A percentile compares a stretch with the other conserved stretches of the same genome.
Evolutionary conservation across 2,113 vertebrate genomes (phyloP).

Genomic region (Ia io): DNA sequence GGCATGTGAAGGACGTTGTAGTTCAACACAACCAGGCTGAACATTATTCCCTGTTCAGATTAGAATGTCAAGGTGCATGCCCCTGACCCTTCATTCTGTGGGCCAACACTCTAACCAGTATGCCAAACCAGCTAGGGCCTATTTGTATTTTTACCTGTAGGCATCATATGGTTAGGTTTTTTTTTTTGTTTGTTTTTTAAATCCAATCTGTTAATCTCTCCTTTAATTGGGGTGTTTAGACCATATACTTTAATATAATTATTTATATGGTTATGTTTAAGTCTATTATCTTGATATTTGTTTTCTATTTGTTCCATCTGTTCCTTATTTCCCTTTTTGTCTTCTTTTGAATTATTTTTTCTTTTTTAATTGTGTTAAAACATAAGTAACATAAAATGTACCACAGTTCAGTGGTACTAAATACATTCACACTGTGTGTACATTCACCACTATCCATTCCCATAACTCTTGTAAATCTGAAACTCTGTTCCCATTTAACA

Average conservation of each 20-base stretch:
- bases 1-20: background rate
- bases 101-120: no score
- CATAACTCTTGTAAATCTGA: background rate
- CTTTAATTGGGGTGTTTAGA: background rate
- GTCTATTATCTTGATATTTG: background rate
- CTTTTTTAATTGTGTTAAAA: no score
- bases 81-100: no score
- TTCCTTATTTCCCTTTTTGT: no score
- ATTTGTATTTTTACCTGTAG: background rate
- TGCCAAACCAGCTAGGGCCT: background rate
- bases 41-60: background rate
- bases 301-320: no score
- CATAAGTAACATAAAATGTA: no score
- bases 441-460: no score
- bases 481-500: background rate
- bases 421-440: no score
- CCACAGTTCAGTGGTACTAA: no score
- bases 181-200: background rate
- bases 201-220: background rate
- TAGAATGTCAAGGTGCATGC: background rate
- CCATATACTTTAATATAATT: background rate
- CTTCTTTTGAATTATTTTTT: no score
- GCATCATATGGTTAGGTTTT: background rate
- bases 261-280: background rate
- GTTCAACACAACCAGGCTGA: background rate